These are phyloP conservation scores for Loris lydekkerianus DNA, from an alignment of 2,797 vertebrate genomes.

Conservation along the genomic window DNA sequence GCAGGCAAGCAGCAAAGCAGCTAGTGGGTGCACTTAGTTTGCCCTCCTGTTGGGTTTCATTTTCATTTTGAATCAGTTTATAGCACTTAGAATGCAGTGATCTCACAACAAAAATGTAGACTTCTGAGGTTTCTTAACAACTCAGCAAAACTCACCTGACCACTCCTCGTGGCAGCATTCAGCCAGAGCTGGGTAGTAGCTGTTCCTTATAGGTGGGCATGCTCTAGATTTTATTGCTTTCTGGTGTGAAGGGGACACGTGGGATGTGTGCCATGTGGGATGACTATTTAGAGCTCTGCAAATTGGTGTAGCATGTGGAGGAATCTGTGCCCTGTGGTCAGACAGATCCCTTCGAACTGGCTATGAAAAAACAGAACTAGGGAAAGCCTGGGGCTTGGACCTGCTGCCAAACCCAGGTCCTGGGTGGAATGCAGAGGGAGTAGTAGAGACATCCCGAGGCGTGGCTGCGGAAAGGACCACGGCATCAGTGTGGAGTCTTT, in stretches of 20 bases:
- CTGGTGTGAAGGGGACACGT: background rate
- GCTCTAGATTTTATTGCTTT: background rate
- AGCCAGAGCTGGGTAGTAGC: background rate
- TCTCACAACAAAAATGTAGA: background rate
- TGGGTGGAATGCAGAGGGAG: background rate
- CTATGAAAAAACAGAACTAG: background rate
- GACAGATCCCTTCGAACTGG: background rate
- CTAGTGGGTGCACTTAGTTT: background rate
- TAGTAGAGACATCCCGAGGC: background rate
- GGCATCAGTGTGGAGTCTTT: background rate
- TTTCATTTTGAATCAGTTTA: background rate
- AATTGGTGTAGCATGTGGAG: background rate
- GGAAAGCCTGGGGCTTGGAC: background rate
- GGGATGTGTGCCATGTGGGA: background rate
- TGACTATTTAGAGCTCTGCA: background rate
- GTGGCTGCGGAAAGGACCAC: background rate
- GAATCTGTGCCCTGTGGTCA: background rate
- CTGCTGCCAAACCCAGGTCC: background rate
- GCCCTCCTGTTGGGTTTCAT: background rate
- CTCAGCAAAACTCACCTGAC: background rate
- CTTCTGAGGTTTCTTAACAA: slow-evolving; percentile 7
- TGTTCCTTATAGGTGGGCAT: background rate
- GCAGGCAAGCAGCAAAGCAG: background rate
- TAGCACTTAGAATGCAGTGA: background rate
- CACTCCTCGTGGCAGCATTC: background rate